These are phyloP conservation scores for Pedionomus torquatus DNA, from an alignment of 2,113 vertebrate genomes.

Conservation along the genomic window DNA sequence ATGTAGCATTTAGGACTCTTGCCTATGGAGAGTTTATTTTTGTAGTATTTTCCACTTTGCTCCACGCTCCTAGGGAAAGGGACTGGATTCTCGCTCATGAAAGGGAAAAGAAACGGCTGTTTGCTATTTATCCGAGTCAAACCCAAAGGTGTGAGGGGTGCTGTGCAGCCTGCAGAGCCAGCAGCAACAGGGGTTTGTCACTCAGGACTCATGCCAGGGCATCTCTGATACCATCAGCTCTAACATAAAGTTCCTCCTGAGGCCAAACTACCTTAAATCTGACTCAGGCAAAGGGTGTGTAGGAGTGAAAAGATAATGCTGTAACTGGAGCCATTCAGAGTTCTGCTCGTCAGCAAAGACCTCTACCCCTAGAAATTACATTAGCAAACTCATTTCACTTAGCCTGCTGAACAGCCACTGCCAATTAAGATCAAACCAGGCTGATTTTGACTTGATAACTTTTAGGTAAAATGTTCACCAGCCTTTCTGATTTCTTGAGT, in stretches of 20 bases:
- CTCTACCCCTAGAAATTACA: neutral
- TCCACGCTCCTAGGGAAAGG: neutral
- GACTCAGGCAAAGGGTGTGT: neutral
- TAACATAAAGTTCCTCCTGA: neutral
- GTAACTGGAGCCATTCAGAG: neutral
- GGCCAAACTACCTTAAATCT: neutral
- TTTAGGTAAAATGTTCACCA: neutral
- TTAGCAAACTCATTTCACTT: constrained; percentile 19
- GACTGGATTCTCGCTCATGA: neutral
- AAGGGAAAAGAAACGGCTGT: neutral
- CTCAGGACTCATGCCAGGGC: neutral
- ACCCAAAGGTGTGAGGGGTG: fast-evolving
- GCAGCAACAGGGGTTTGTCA: neutral
- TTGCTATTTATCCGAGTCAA: neutral
- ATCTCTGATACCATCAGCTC: neutral
- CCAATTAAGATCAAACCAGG: neutral
- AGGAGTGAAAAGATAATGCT: neutral
- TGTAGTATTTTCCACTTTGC: neutral
- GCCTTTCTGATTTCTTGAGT: neutral
- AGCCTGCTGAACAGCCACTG: neutral
- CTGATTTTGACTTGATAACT: neutral
- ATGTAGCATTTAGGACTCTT: neutral
- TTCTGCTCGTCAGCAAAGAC: neutral
- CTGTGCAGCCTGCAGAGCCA: neutral
- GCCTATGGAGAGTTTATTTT: neutral